phyloP scores from a whole-genome alignment of 2,113 vertebrate genomes.

The Meriones unguiculatus region DNA sequence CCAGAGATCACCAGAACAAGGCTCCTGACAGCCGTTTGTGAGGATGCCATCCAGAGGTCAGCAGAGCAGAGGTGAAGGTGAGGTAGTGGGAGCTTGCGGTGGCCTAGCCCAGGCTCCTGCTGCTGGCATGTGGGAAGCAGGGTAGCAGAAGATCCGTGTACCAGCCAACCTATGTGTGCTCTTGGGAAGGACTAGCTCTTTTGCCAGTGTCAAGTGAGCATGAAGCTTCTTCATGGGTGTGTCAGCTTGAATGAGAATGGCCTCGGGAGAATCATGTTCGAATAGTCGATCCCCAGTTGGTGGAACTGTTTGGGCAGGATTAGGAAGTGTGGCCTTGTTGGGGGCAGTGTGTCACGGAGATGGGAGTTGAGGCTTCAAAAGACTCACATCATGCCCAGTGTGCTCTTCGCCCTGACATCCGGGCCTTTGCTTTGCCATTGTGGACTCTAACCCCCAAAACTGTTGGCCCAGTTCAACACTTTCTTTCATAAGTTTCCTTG shows the following conservation, averaged over 20 bases:
- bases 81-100: neutral
- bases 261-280: neutral
- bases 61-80: too few relatives aligned
- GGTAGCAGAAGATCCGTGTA: rapidly evolving
- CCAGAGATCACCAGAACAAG: neutral
- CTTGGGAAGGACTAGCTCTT: neutral
- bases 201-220: rapidly evolving
- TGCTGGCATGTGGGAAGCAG: neutral
- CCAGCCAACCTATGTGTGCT: rapidly evolving
- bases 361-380: neutral
- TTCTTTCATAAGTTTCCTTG: neutral
- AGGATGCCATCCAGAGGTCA: neutral
- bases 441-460: neutral
- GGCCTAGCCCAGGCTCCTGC: neutral
- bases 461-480: neutral
- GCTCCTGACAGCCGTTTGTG: neutral
- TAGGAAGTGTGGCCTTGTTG: neutral
- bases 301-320: neutral
- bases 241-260: neutral
- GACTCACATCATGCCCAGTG: neutral
- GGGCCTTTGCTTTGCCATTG: neutral
- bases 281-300: too few relatives aligned
- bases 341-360: neutral
- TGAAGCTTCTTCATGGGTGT: neutral
- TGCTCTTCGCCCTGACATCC: neutral